Evolutionary conservation across 2,797 vertebrate species (phyloP).

Genomic region (Perodicticus potto): DNA sequence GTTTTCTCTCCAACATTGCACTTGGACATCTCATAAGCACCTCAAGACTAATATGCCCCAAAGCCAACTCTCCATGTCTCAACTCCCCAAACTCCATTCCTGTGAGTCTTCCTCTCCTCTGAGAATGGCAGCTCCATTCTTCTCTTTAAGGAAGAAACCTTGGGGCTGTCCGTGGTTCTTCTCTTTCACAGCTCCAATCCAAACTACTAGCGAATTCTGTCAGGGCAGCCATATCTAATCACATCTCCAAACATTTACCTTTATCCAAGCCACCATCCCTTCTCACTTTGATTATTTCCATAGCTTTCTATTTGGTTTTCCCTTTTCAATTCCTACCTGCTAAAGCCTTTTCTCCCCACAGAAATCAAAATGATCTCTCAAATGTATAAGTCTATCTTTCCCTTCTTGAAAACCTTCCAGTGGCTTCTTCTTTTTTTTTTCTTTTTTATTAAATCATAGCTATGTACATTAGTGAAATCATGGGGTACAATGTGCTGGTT

Average conservation of each 20-base stretch:
- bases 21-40: background rate
- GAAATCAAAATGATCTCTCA: background rate
- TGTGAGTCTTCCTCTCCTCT: background rate
- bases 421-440: background rate
- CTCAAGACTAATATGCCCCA: background rate
- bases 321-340: background rate
- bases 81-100: background rate
- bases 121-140: background rate
- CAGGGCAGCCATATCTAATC: fast-evolving
- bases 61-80: background rate
- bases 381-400: background rate
- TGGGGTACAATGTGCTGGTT: too few relatives aligned
- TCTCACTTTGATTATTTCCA: background rate
- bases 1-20: background rate
- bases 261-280: background rate
- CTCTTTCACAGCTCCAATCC: background rate
- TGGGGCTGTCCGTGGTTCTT: background rate
- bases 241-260: background rate
- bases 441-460: too few relatives aligned
- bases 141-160: background rate
- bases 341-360: background rate
- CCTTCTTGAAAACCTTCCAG: background rate
- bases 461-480: too few relatives aligned
- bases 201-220: background rate
- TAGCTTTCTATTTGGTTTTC: background rate